Conservation (phyloP, 2,113 vertebrate species). For the Epinephelus moara region DNA sequence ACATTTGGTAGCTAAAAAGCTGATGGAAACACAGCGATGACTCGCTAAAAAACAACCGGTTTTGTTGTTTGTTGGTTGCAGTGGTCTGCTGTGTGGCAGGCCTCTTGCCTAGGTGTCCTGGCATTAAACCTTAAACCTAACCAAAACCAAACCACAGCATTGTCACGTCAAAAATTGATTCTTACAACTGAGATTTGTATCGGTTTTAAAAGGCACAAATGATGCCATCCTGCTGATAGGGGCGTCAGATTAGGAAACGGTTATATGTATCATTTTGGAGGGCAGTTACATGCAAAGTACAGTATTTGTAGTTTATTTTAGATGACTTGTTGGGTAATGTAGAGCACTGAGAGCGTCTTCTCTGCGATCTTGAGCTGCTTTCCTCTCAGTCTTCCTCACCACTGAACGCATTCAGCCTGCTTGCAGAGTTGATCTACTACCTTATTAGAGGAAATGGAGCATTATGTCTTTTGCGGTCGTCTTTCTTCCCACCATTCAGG, state of each 20-base stretch:
- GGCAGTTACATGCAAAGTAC: neutral
- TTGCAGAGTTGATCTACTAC: conserved; percentile 68
- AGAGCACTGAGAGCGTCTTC: neutral
- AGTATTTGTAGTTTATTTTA: neutral
- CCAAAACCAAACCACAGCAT: neutral
- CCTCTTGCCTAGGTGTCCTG: no score
- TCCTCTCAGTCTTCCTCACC: conserved; percentile 12
- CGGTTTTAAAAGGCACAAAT: neutral
- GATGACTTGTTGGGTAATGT: neutral
- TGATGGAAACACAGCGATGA: no score
- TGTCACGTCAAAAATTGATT: neutral
- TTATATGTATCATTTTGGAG: neutral
- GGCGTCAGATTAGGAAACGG: no score
- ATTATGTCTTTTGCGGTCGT: conserved; percentile 81
- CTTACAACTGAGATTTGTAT: neutral
- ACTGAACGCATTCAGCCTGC: conserved; percentile 34
- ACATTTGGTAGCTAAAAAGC: no score
- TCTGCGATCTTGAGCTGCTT: neutral
- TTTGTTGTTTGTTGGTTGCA: no score
- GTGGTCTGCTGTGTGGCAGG: no score
- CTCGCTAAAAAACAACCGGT: no score
- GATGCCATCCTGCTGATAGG: neutral
- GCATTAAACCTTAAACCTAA: neutral
- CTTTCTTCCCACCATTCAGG: conserved; percentile 80
- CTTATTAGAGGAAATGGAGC: conserved; percentile 82